A percentile compares a stretch with the other conserved stretches of the same genome.
Evolutionary conservation across 2,113 vertebrate genomes (phyloP).

Genomic region (Oncorhynchus kisutch): DNA sequence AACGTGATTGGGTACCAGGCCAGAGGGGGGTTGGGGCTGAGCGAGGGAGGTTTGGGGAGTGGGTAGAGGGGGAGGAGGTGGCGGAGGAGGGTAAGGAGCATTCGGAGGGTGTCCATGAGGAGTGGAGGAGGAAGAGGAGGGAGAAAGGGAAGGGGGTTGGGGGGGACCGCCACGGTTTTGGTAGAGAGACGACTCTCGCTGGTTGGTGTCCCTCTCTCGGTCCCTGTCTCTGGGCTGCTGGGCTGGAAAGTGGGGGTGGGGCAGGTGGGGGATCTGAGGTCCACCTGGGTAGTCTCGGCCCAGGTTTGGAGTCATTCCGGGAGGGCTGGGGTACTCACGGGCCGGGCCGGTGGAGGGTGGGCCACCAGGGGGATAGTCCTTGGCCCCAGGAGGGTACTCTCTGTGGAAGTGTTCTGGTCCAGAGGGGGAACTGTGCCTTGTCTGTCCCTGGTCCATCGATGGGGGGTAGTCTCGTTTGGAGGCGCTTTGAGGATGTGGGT

Average conservation of each 20-base stretch:
- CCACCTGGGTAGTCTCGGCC: constrained; percentile 71
- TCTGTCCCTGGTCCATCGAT: constrained; percentile 65
- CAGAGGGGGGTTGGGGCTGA: constrained; percentile 65
- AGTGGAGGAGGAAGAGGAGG: constrained; percentile 58
- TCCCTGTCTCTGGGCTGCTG: constrained; percentile 56
- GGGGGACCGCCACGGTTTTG: constrained; percentile 69
- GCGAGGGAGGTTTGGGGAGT: constrained; percentile 57
- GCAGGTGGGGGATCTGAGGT: constrained; percentile 57
- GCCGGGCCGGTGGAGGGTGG: constrained; percentile 61
- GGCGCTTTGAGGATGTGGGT: constrained; percentile 62
- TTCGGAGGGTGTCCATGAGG: constrained; percentile 64
- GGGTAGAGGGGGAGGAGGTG: constrained; percentile 52
- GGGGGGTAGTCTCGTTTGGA: constrained; percentile 71
- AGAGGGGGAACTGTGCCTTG: constrained; percentile 52
- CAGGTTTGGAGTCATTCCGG: constrained; percentile 67
- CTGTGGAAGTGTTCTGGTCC: constrained; percentile 74
- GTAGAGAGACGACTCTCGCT: constrained; percentile 66
- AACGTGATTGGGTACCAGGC: constrained; percentile 71
- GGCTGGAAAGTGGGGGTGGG: constrained; percentile 68
- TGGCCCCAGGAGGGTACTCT: constrained; percentile 69
- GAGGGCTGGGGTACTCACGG: constrained; percentile 73
- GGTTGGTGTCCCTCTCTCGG: constrained; percentile 46
- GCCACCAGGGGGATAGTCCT: constrained; percentile 62
- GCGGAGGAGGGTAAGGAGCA: constrained; percentile 61
- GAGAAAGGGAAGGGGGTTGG: constrained; percentile 71